Percentiles rank a stretch among this genome's conserved stretches.
phyloP scores from a whole-genome alignment of 1,140 invertebrate genomes.

The Micrasema minimum region DNA sequence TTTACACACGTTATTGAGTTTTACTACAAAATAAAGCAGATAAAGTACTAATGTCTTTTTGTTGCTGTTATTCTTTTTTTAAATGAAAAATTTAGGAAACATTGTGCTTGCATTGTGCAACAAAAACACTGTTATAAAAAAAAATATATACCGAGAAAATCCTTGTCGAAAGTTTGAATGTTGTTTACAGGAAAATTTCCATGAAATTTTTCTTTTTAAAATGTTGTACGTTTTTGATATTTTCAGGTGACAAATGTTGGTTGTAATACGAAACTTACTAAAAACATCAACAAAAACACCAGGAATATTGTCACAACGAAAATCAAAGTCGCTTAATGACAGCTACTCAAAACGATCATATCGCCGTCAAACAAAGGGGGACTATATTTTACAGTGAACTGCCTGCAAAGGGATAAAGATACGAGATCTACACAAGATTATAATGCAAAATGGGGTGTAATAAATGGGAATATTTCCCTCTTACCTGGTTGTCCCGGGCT shows the following conservation, averaged over 20 bases:
- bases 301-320: neutral
- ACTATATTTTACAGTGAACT: neutral
- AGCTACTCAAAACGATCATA: constrained; percentile 29
- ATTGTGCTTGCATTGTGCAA: too few relatives aligned
- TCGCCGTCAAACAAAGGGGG: constrained; percentile 35
- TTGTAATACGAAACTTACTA: neutral
- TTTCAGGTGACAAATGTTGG: neutral
- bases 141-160: too few relatives aligned
- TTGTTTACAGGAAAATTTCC: too few relatives aligned
- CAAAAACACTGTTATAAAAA: too few relatives aligned
- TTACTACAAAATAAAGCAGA: too few relatives aligned
- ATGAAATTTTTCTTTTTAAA: neutral
- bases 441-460: neutral
- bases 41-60: too few relatives aligned
- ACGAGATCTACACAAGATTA: constrained; percentile 1
- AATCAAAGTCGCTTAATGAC: constrained; percentile 36
- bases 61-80: too few relatives aligned
- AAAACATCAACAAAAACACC: neutral
- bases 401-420: constrained; percentile 3
- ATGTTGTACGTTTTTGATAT: neutral
- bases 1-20: too few relatives aligned
- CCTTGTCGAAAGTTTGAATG: too few relatives aligned
- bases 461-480: neutral
- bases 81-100: too few relatives aligned
- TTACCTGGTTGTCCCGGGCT: constrained; percentile 26